Conservation (phyloP, 1,140 invertebrate species). For the Drosophila saltans region DNA sequence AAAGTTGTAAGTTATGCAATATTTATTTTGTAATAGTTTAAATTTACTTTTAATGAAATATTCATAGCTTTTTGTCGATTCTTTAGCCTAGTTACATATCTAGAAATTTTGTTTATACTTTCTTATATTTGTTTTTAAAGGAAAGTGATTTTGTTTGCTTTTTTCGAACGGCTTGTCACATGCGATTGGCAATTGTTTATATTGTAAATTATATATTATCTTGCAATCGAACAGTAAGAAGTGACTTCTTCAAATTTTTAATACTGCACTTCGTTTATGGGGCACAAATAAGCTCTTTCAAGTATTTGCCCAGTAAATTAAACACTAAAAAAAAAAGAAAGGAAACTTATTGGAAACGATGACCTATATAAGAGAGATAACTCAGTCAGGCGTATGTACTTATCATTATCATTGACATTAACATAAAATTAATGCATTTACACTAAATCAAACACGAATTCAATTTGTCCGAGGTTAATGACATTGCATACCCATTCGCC, state of each 20-base stretch:
- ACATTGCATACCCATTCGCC: conserved; percentile 37
- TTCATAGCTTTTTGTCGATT: too few relatives aligned
- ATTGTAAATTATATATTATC: conserved; percentile 18
- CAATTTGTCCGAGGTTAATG: conserved; percentile 66
- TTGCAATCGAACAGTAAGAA: conserved; percentile 9
- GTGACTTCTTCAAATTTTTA: conserved; percentile 38
- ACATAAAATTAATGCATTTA: conserved; percentile 48
- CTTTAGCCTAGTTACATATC: too few relatives aligned
- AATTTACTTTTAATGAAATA: too few relatives aligned
- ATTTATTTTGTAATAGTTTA: too few relatives aligned
- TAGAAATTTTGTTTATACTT: too few relatives aligned
- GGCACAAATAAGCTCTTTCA: conserved; percentile 4
- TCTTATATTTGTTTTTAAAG: not conserved
- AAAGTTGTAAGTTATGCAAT: too few relatives aligned
- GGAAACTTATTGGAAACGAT: conserved; percentile 24
- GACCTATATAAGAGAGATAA: conserved; percentile 48
- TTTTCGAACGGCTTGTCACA: conserved; percentile 1
- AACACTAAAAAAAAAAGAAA: conserved; percentile 5
- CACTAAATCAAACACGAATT: conserved; percentile 40
- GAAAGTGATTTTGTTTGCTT: not conserved
- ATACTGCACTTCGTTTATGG: conserved; percentile 38
- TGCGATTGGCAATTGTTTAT: conserved; percentile 23
- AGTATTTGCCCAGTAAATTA: conserved; percentile 37
- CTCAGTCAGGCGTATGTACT: conserved; percentile 42
- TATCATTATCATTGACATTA: conserved; percentile 47